phyloP scores from a whole-genome alignment of 2,113 vertebrate species.

The Cettia cetti region DNA sequence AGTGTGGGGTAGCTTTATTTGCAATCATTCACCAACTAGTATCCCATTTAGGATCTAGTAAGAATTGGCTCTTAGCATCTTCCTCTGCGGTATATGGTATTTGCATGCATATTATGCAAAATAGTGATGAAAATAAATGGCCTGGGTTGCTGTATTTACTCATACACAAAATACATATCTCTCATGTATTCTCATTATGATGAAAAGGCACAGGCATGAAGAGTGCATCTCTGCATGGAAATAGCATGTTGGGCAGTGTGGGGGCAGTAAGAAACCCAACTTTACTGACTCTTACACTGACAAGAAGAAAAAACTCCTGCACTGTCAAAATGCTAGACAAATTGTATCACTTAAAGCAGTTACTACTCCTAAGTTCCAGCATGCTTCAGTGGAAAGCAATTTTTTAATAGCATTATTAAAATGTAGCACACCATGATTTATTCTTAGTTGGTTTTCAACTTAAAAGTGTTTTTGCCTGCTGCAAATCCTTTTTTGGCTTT shows the following conservation, averaged over 20 bases:
- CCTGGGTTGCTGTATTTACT: neutral
- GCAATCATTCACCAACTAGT: neutral
- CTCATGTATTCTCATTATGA: conserved; percentile 19
- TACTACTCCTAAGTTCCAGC: neutral
- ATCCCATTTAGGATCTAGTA: neutral
- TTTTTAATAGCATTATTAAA: neutral
- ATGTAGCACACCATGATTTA: neutral
- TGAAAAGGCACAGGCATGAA: neutral
- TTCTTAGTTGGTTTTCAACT: neutral
- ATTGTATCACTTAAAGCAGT: neutral
- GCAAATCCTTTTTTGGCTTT: neutral
- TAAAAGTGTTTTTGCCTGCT: neutral
- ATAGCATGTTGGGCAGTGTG: neutral
- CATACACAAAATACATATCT: neutral
- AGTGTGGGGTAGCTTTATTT: neutral
- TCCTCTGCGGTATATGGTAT: neutral
- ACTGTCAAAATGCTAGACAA: neutral
- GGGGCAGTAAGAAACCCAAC: neutral
- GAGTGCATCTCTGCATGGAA: neutral
- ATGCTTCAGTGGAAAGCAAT: neutral
- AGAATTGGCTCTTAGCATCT: neutral
- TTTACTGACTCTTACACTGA: neutral
- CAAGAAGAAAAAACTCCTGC: neutral
- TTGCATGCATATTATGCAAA: neutral
- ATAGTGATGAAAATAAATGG: neutral